Conservation (phyloP, 2,113 vertebrate species). For the Sarotherodon lohbergeri region DNA sequence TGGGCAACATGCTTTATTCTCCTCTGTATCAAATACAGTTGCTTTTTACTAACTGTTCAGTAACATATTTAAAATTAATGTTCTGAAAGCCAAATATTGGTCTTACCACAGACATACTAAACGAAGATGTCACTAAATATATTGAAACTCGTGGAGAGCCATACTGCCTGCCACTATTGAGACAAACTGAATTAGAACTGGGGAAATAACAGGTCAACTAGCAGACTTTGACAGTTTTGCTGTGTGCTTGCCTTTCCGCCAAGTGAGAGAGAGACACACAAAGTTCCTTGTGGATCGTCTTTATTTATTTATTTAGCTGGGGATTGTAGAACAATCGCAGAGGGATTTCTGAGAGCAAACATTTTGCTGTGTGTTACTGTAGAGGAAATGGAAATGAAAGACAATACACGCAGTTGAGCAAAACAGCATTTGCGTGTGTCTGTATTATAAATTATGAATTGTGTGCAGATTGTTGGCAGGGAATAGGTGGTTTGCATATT, state of each 20-base stretch:
- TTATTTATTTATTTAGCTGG: neutral
- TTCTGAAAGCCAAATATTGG: neutral
- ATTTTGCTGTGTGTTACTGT: neutral
- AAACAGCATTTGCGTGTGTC: neutral
- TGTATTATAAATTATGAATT: slow-evolving; percentile 30
- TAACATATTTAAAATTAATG: neutral
- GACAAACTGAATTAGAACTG: neutral
- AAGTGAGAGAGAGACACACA: neutral
- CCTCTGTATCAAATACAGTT: neutral
- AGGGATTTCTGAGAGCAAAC: slow-evolving; percentile 4
- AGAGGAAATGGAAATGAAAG: slow-evolving; percentile 15
- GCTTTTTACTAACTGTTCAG: neutral
- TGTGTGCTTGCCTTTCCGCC: neutral
- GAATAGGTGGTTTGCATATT: neutral
- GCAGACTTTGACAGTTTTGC: neutral
- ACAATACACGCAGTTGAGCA: neutral
- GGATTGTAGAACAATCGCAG: neutral
- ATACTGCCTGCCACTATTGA: neutral
- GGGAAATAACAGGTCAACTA: neutral
- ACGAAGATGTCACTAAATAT: neutral
- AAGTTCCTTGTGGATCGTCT: neutral
- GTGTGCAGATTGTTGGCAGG: neutral
- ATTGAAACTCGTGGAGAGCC: neutral
- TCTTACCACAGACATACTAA: neutral
- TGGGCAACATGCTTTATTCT: neutral